A percentile compares a stretch with the other conserved stretches of the same genome.
Evolutionary conservation across 2,888 invertebrate species (phyloP).

Genomic region (Molanna angustata): DNA sequence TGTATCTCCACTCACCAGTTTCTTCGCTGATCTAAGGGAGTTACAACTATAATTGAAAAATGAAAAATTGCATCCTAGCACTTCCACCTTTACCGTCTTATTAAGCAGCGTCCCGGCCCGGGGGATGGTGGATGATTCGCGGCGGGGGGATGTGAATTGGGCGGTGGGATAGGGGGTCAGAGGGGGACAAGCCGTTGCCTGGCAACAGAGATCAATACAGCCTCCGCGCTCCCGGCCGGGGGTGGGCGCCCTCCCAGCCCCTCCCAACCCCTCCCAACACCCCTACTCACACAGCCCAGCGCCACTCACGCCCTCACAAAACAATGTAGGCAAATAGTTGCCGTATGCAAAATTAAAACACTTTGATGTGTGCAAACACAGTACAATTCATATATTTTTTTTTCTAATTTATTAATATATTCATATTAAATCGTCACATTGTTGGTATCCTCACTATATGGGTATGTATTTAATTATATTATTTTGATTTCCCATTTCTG

Average conservation of each 20-base stretch:
- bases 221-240: constrained; percentile 34
- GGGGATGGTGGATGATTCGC: constrained; percentile 23
- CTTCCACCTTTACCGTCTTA: constrained; percentile 5
- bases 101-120: constrained; percentile 16
- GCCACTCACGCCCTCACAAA: constrained; percentile 14
- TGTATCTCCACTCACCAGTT: not conserved
- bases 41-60: not conserved
- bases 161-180: constrained; percentile 7
- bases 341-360: no score
- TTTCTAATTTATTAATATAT: no score
- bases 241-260: constrained; percentile 25
- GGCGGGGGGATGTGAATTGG: constrained; percentile 33
- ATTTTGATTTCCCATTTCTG: no score
- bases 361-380: no score
- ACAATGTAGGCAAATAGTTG: no score
- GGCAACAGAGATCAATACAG: constrained; percentile 31
- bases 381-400: no score
- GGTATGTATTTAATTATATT: no score
- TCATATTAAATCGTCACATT: no score
- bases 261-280: constrained; percentile 26
- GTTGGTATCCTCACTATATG: no score
- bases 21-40: no score
- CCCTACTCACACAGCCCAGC: constrained; percentile 4
- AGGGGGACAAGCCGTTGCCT: constrained; percentile 17
- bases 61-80: constrained; percentile 7